Evolutionary conservation across 2,113 vertebrate genomes (phyloP).

Genomic region (Erinaceus europaeus): DNA sequence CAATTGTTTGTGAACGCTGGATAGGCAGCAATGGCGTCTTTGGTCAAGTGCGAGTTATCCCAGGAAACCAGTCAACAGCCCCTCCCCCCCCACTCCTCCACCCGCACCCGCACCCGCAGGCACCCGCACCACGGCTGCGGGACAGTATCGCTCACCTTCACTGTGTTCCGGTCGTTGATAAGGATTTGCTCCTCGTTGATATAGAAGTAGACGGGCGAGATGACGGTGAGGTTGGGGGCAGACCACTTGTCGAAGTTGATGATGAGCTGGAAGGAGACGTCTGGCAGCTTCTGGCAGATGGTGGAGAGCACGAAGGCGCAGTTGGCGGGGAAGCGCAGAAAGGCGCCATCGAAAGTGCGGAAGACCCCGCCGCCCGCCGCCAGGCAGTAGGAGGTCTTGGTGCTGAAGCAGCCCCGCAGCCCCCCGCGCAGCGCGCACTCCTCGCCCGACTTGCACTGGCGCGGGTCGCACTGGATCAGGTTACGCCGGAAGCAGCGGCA

Average conservation of each 20-base stretch:
- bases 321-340: conserved; percentile 95
- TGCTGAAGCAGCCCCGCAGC: conserved; percentile 91
- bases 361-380: conserved; percentile 94
- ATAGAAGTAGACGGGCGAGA: conserved; percentile 97
- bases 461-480: conserved; percentile 95
- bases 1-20: no score
- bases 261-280: conserved; percentile 98
- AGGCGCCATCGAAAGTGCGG: conserved; percentile 96
- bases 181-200: conserved; percentile 99
- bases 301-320: conserved; percentile 98
- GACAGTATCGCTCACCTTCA: no score
- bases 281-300: conserved; percentile 97
- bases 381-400: conserved; percentile 91
- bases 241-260: conserved; percentile 99
- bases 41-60: no score
- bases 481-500: conserved; percentile 98
- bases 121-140: no score
- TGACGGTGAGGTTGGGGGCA: conserved; percentile 95
- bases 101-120: no score
- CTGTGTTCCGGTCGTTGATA: conserved; percentile 90
- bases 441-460: conserved; percentile 94
- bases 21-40: no score
- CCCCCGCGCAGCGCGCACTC: conserved; percentile 90
- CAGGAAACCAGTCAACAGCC: no score
- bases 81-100: no score